A percentile compares a stretch with the other conserved stretches of the same genome.
Conservation (phyloP, 2,797 vertebrate species). For the Hippocampus kuda region DNA sequence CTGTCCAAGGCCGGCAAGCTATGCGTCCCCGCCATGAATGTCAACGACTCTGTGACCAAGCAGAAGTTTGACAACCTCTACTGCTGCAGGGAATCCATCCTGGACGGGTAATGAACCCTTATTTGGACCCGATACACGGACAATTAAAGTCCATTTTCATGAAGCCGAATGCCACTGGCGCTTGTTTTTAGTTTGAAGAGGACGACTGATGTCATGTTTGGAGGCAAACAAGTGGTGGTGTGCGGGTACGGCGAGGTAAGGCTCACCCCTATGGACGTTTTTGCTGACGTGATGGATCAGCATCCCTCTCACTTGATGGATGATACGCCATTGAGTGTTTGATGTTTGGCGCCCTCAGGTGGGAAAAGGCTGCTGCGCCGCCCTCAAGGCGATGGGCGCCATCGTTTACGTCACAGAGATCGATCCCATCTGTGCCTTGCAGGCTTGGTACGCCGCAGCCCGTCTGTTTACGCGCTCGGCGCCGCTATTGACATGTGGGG, state of each 20-base stretch:
- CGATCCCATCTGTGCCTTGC: constrained; percentile 93
- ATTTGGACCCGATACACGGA: neutral
- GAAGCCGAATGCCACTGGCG: neutral
- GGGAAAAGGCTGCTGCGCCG: constrained; percentile 92
- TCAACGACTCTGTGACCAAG: constrained; percentile 94
- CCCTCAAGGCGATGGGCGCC: constrained; percentile 94
- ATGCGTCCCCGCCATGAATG: constrained; percentile 94
- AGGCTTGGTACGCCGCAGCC: constrained; percentile 78
- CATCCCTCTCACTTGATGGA: neutral
- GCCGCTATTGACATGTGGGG: neutral
- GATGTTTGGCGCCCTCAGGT: constrained; percentile 64
- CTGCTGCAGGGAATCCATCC: constrained; percentile 93
- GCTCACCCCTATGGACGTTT: neutral
- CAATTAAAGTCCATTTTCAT: neutral
- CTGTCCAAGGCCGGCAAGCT: constrained; percentile 92
- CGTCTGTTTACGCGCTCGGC: neutral
- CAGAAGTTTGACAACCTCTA: constrained; percentile 98
- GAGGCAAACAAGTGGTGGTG: constrained; percentile 92
- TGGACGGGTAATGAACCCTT: constrained; percentile 74
- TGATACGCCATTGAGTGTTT: neutral
- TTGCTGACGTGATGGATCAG: too few species aligned
- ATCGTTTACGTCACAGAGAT: constrained; percentile 96
- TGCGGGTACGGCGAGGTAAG: constrained; percentile 96
- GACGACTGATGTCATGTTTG: constrained; percentile 94
- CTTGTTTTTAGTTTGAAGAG: constrained; percentile 76